Percentiles rank a stretch among this genome's conserved stretches.
These are phyloP conservation scores for Ectemnius lituratus DNA, from an alignment of 2,888 invertebrate genomes.

Conservation along the genomic window DNA sequence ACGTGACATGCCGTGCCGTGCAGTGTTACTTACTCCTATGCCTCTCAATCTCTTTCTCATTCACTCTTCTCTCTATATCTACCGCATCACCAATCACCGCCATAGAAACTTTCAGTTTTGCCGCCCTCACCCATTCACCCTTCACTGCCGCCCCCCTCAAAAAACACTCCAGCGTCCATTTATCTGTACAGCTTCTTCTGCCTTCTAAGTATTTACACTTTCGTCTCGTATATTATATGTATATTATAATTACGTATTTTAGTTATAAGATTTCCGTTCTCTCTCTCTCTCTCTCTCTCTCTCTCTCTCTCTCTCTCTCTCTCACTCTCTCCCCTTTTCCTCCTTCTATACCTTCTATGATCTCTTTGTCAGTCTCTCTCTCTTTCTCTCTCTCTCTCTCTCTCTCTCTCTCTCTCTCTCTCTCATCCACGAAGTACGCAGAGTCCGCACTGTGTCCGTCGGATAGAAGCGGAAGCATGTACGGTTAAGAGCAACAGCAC, in stretches of 20 bases:
- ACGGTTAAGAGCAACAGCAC: constrained; percentile 72
- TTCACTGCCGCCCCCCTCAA: not conserved
- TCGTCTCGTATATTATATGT: too few species aligned
- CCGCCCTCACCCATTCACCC: not conserved
- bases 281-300: not conserved
- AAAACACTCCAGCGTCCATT: not conserved
- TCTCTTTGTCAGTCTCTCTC: too few species aligned
- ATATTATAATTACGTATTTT: not conserved
- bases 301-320: not conserved
- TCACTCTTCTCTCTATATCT: constrained; percentile 6
- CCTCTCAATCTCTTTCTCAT: constrained; percentile 63
- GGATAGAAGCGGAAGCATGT: constrained; percentile 62
- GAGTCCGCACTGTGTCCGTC: constrained; percentile 23
- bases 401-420: too few species aligned
- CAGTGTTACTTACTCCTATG: constrained; percentile 70
- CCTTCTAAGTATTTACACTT: not conserved
- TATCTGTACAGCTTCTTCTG: constrained; percentile 6
- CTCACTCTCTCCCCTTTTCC: not conserved
- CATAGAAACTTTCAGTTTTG: not conserved
- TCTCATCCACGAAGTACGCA: constrained; percentile 23
- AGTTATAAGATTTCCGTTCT: not conserved
- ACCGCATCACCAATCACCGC: not conserved
- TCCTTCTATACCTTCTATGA: too few species aligned
- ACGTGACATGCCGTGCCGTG: constrained; percentile 74
- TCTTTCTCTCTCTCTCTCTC: too few species aligned